Conservation (phyloP, 2,113 vertebrate species). For the Grammomys dolichurus region DNA sequence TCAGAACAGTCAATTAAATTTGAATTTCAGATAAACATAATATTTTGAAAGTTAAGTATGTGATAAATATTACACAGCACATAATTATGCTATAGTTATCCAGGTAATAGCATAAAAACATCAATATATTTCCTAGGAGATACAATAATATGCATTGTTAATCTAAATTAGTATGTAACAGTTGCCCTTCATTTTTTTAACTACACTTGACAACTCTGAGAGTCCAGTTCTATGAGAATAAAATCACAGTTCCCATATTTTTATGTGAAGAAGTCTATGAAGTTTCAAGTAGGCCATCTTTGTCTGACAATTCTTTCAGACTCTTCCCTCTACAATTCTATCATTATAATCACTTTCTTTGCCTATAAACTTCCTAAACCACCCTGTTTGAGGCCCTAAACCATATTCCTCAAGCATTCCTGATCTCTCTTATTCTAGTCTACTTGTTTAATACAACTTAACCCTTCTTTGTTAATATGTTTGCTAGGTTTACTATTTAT, state of each 20-base stretch:
- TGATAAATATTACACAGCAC: not conserved
- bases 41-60: not conserved
- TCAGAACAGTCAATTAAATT: not conserved
- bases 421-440: not conserved
- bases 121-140: not conserved
- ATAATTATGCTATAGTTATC: conserved; percentile 2
- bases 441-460: not conserved
- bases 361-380: not conserved
- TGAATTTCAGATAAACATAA: not conserved
- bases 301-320: not conserved
- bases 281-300: too few species aligned
- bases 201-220: not conserved
- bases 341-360: not conserved
- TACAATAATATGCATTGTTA: not conserved
- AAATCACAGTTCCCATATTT: not conserved
- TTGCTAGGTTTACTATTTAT: not conserved
- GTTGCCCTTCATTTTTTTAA: not conserved
- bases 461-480: not conserved
- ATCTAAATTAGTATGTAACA: not conserved
- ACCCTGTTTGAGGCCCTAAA: not conserved
- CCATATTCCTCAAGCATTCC: not conserved
- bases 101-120: not conserved
- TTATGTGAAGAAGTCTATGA: not conserved
- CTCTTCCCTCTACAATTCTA: not conserved
- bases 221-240: not conserved